Percentiles rank a stretch among this genome's conserved stretches.
These are phyloP conservation scores for Eremophila alpestris DNA, from an alignment of 2,797 vertebrate genomes.

Conservation along the genomic window DNA sequence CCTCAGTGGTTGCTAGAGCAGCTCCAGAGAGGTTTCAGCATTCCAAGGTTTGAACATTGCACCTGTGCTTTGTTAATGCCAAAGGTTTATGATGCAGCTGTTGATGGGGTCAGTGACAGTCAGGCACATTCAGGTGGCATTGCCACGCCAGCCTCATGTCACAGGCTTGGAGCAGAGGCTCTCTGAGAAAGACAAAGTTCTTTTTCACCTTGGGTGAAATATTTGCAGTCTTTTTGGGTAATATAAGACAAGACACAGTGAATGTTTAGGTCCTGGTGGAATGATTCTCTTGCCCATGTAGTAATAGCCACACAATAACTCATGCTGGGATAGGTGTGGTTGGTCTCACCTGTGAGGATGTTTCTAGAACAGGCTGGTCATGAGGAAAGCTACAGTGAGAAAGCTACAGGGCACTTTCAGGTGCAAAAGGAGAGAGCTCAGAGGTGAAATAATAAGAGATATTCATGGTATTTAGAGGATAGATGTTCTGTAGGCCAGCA, in stretches of 20 bases:
- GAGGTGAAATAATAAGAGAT: background rate
- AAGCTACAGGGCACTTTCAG: background rate
- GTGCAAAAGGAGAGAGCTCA: background rate
- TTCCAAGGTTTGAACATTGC: background rate
- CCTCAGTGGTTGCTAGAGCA: background rate
- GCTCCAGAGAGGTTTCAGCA: background rate
- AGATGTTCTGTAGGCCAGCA: background rate
- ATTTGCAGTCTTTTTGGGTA: background rate
- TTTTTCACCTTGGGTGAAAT: background rate
- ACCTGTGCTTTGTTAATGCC: accelerated
- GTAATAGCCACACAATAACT: background rate
- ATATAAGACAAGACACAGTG: accelerated
- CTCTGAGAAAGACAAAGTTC: background rate
- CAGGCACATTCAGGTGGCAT: background rate
- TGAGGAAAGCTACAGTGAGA: background rate
- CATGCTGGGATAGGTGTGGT: background rate
- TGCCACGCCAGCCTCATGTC: accelerated
- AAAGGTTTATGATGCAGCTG: background rate
- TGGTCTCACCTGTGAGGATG: background rate
- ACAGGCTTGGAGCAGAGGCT: background rate
- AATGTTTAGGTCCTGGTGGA: background rate
- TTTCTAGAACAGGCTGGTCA: background rate
- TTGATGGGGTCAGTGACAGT: background rate
- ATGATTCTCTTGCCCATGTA: background rate
- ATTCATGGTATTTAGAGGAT: background rate